Conservation (phyloP, 2,113 vertebrate genomes). For the Myanophis thanlyinensis region DNA sequence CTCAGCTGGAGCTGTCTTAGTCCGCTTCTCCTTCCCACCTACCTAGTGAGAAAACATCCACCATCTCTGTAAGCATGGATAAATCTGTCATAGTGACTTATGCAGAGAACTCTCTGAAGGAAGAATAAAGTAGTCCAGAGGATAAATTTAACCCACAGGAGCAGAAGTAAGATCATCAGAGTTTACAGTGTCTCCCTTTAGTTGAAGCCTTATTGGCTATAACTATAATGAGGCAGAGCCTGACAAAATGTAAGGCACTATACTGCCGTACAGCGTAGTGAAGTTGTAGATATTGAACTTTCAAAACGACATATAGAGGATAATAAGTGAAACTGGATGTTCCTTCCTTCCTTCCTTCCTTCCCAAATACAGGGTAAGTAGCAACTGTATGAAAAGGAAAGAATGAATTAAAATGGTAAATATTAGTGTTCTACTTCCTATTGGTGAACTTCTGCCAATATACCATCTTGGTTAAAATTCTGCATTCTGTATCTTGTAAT, state of each 20-base stretch:
- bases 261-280: conserved; percentile 29
- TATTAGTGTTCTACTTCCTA: neutral
- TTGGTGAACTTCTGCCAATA: neutral
- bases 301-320: conserved; percentile 20
- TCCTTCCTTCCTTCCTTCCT: neutral
- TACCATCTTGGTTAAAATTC: neutral
- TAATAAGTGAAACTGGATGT: conserved; percentile 4
- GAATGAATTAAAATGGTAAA: neutral
- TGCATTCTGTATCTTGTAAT: neutral
- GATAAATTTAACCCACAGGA: conserved; percentile 70
- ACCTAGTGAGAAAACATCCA: conserved; percentile 72
- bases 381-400: neutral
- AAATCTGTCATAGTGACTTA: conserved; percentile 77
- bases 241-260: conserved; percentile 56
- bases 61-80: conserved; percentile 66
- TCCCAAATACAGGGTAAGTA: neutral
- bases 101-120: conserved; percentile 68
- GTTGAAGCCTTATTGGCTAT: conserved; percentile 62
- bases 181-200: conserved; percentile 73
- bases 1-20: conserved; percentile 74
- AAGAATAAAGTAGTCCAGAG: conserved; percentile 61
- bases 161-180: conserved; percentile 60
- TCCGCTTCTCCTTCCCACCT: conserved; percentile 72
- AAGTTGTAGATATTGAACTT: conserved; percentile 28
- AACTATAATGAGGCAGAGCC: conserved; percentile 67